Percentiles rank a stretch among this genome's conserved stretches.
These are phyloP conservation scores for Penaeus japonicus DNA, from an alignment of 1,140 invertebrate genomes.

Conservation along the genomic window DNA sequence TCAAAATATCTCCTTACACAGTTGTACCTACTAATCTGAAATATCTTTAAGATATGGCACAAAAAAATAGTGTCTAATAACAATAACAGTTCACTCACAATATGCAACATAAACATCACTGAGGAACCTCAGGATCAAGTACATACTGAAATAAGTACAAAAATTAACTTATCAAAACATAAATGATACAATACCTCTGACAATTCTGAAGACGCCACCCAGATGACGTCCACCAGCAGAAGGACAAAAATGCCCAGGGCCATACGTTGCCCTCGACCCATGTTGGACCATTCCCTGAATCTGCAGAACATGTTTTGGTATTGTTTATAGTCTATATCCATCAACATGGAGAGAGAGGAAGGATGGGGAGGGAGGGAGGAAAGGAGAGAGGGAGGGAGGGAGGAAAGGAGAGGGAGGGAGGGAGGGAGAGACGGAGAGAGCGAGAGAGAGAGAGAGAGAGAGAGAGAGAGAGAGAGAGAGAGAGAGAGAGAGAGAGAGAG, in stretches of 20 bases:
- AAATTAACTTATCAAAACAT: slow-evolving; percentile 17
- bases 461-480: too few species aligned
- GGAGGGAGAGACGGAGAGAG: too few species aligned
- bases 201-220: slow-evolving; percentile 85
- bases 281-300: slow-evolving; percentile 28
- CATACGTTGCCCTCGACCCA: slow-evolving; percentile 77
- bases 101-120: too few species aligned
- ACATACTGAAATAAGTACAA: slow-evolving; percentile 33
- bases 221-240: slow-evolving; percentile 84
- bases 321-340: background rate
- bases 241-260: slow-evolving; percentile 79
- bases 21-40: too few species aligned
- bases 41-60: too few species aligned
- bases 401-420: background rate
- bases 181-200: slow-evolving; percentile 73
- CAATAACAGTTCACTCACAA: too few species aligned
- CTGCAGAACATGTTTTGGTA: background rate
- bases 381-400: background rate
- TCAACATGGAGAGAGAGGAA: background rate
- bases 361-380: background rate
- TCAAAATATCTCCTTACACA: too few species aligned
- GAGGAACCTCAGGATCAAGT: background rate
- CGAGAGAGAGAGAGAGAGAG: too few species aligned
- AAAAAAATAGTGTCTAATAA: too few species aligned
- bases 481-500: too few species aligned